Percentiles rank a stretch among this genome's conserved stretches.
phyloP scores from a whole-genome alignment of 2,113 vertebrate genomes.

The Dendropsophus ebraccatus region DNA sequence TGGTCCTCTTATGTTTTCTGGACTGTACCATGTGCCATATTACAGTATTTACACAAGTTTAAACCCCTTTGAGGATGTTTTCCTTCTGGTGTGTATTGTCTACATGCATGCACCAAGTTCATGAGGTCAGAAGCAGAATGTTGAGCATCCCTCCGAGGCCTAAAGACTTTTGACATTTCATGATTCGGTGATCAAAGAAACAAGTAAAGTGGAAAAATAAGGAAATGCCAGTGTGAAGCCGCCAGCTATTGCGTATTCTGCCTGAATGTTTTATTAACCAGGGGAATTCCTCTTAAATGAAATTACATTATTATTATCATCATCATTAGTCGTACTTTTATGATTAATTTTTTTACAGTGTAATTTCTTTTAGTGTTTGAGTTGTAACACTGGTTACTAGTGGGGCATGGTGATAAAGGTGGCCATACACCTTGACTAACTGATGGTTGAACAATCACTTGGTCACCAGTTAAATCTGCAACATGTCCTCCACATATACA shows the following conservation, averaged over 20 bases:
- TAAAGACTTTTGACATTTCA: slow-evolving; percentile 47
- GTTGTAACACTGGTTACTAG: too few relatives aligned
- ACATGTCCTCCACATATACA: too few relatives aligned
- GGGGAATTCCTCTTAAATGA: neutral
- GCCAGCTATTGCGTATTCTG: neutral
- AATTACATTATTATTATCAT: neutral
- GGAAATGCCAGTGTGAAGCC: slow-evolving; percentile 41
- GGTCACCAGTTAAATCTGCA: too few relatives aligned
- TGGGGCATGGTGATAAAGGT: neutral
- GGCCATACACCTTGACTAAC: too few relatives aligned
- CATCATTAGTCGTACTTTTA: too few relatives aligned
- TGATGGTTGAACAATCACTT: too few relatives aligned
- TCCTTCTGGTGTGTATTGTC: neutral
- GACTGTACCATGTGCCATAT: neutral
- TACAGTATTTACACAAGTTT: neutral
- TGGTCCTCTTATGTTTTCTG: neutral
- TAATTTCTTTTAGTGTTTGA: too few relatives aligned
- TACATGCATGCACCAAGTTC: neutral
- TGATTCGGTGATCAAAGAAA: slow-evolving; percentile 33
- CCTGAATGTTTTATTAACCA: slow-evolving; percentile 13
- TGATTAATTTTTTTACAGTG: too few relatives aligned
- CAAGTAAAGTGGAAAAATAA: slow-evolving; percentile 47
- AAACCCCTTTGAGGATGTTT: neutral
- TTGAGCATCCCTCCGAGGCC: slow-evolving; percentile 6
- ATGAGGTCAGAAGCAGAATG: slow-evolving; percentile 33